phyloP scores from a whole-genome alignment of 2,797 vertebrate genomes.

The Neosilurus hyrtlii region DNA sequence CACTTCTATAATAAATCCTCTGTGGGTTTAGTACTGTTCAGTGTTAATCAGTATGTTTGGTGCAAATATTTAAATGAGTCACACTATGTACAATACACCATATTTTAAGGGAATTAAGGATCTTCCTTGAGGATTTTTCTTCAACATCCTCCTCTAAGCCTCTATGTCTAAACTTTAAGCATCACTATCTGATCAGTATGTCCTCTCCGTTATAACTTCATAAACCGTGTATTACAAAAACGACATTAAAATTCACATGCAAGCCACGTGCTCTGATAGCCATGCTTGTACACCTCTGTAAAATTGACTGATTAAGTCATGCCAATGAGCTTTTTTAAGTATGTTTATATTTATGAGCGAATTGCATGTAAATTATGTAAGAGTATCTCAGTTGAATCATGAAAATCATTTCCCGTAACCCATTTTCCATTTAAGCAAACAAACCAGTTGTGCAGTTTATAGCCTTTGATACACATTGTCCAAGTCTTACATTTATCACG shows the following conservation, averaged over 20 bases:
- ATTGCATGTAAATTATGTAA: slow-evolving; percentile 21
- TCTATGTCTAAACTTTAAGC: not conserved
- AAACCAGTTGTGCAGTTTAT: not conserved
- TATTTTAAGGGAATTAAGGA: not conserved
- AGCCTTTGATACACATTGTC: not conserved
- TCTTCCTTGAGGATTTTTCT: not conserved
- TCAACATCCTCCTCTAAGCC: not conserved
- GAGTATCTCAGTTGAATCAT: slow-evolving; percentile 4
- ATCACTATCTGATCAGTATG: not conserved
- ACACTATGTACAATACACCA: not conserved
- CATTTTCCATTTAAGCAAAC: not conserved
- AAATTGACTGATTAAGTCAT: slow-evolving; percentile 1
- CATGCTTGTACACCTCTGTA: not conserved
- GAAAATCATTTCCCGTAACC: slow-evolving; percentile 5
- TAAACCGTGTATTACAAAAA: not conserved
- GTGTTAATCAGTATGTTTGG: not conserved
- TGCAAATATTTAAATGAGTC: not conserved
- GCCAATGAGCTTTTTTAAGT: slow-evolving; percentile 3
- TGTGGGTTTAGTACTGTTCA: not conserved
- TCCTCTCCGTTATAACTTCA: not conserved
- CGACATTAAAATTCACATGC: not conserved
- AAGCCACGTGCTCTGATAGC: not conserved
- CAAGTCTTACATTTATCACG: not conserved
- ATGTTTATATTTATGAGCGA: not conserved
- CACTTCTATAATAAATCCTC: not conserved